Evolutionary conservation across 2,797 vertebrate species (phyloP), one percentile per base, ranked within the genome.

Genomic region (Sebastiscus albofasciatus): DNA sequence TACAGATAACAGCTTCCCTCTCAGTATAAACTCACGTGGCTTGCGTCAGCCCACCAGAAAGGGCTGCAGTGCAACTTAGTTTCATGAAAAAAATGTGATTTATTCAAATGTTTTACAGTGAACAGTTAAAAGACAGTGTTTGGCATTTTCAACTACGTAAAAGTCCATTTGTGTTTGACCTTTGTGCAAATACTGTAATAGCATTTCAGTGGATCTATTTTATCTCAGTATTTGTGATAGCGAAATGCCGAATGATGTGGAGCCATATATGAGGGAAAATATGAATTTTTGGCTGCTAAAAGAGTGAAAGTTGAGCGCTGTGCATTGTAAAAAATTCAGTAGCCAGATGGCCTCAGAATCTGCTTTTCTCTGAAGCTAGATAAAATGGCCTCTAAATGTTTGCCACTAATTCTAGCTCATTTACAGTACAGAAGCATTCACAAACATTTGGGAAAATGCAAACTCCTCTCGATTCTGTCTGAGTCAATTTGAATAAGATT

Each of bases 301-400:
- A 77, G 16, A 39, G 81, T 83, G 77, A 59, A 77, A 75, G 72
- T 71, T 81, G 85, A 87, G 86, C 67, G 29, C 31, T 70, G 83
- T 87, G 86, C 78, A 72, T 81, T 93, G 89, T 95, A 89, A 94
- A 94, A 91, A 91, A 94, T 94, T 93, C 88, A 94, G 90, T 78
- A 86, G 88, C 89, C 94, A 94, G 91, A 94, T 95, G 93, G 93
- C 86, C 85, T 72, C 18, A 68, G 79, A 94, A 87, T 93, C 89
- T 89, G 83, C 75, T 89, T 93, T 87, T 80, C 78, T 93, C 81
- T 84, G 71, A 88, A 82, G 90, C 87, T 67, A 81, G 27, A 91
- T 88, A 67, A 89, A 91, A 88, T 87, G 81, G 72, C 80, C 72
- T 84, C 77, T 72, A 60, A 84, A 83, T 85, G 70, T 81, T 75